Percentiles rank a stretch among this genome's conserved stretches.
phyloP scores from a whole-genome alignment of 2,797 vertebrate species.

The Sebastiscus tertius region DNA sequence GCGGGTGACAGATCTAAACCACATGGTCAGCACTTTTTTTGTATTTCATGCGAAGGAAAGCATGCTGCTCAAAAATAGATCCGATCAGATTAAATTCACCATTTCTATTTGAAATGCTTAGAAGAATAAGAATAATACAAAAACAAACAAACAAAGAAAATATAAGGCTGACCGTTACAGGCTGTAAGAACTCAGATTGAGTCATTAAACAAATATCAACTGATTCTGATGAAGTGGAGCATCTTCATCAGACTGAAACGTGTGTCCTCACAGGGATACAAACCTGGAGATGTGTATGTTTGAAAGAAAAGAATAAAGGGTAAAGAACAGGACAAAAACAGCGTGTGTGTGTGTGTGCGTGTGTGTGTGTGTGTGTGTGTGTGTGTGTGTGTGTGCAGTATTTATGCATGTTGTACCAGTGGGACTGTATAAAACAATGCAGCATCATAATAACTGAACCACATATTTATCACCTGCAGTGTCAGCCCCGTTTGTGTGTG shows the following conservation, averaged over 20 bases:
- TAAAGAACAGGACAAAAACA: not conserved
- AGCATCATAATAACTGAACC: constrained; percentile 55
- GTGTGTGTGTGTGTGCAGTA: not conserved
- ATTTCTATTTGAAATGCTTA: not conserved
- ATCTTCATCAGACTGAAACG: not conserved
- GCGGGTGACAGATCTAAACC: not conserved
- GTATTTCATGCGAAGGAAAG: not conserved
- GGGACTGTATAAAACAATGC: constrained; percentile 68
- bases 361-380: not conserved
- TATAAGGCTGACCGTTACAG: not conserved
- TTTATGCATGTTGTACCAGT: constrained; percentile 49
- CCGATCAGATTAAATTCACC: not conserved
- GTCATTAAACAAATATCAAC: not conserved
- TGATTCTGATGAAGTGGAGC: not conserved
- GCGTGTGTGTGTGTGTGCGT: not conserved
- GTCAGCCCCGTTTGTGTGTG: not conserved
- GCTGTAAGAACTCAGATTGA: not conserved
- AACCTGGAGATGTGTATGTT: not conserved
- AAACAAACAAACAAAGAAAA: not conserved
- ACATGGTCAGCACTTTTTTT: not conserved
- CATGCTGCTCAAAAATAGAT: not conserved
- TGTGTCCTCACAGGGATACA: constrained; percentile 12
- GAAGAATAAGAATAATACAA: not conserved
- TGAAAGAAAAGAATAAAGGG: constrained; percentile 6
- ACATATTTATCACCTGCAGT: constrained; percentile 66